Evolutionary conservation across 2,113 vertebrate species (phyloP), one percentile per base, ranked within the genome.

Genomic region (Lagopus muta): DNA sequence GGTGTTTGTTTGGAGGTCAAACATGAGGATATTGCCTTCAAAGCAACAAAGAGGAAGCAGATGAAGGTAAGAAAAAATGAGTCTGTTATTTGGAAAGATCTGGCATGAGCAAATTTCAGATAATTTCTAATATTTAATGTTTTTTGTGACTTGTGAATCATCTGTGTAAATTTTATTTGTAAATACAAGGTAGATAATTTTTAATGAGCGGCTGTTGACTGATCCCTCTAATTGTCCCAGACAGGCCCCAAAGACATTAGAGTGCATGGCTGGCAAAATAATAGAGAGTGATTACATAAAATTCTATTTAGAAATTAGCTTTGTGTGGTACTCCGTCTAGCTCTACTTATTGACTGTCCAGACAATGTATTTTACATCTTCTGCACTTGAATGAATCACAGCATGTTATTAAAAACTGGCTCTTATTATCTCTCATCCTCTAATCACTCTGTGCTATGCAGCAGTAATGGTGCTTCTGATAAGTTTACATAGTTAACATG

Each of bases 301-400:
- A 93, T 92, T 92, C 78, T 91, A 81, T 94, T 95, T 92, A 83
- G 75, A 91, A 95, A 95, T 94, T 91, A 93, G 50, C 72, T 78
- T 89, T 67, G 38, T 93, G 84, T 69, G 78, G 54, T 85, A 75
- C 64, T 93, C 85, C 88, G 64, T 93, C 92, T 89, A 82, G 47
- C 32, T 91, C 42, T 82, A 38, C 69, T 85, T 96, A 91, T 40
- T 96, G 92, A 80, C 78, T 94, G 78, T 80, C 89, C 95, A 73
- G 61, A 47, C 55, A 88, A 89, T 36, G 84, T 60, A 85, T 69
- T 96, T 89, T 71, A 64, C 76, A 88, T 92, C 45, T 85, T 92
- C 60, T 80, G 60, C 83, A 89, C 64, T 64, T 47, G 85, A 64
- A 27, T 86, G 91, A 67, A 93, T 92, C 95, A 94, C 60, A 67